These are phyloP conservation scores for Erynnis tages DNA, from an alignment of 2,888 invertebrate genomes.

Conservation along the genomic window DNA sequence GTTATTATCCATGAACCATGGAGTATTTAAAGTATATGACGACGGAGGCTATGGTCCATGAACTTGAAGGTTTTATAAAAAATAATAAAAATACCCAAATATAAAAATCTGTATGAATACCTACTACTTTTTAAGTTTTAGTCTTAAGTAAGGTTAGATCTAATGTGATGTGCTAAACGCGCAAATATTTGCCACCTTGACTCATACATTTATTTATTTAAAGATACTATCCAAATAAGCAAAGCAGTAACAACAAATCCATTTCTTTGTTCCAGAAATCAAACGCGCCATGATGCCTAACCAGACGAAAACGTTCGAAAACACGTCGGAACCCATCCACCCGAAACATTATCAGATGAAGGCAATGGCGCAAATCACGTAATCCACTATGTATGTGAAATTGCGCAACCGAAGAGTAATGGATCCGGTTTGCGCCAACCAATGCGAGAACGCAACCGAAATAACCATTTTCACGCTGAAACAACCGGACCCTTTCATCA, in stretches of 20 bases:
- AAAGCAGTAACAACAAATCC: neutral
- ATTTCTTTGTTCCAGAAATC: slow-evolving; percentile 16
- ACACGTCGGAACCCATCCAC: slow-evolving; percentile 9
- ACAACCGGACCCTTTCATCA: slow-evolving; percentile 40
- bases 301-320: slow-evolving; percentile 1
- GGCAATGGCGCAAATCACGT: slow-evolving; percentile 21
- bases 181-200: too few species aligned
- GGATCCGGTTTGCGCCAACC: slow-evolving; percentile 32
- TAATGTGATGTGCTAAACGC: too few species aligned
- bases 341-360: slow-evolving; percentile 7
- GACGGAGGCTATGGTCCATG: too few species aligned
- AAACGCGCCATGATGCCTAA: slow-evolving; percentile 1
- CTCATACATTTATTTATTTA: too few species aligned
- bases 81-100: too few species aligned
- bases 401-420: slow-evolving; percentile 26
- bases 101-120: too few species aligned
- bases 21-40: too few species aligned
- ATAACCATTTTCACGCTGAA: slow-evolving; percentile 47
- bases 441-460: slow-evolving; percentile 55
- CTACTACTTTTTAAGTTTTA: too few species aligned
- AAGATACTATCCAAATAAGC: too few species aligned
- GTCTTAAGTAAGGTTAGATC: too few species aligned
- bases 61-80: too few species aligned
- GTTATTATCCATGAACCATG: too few species aligned
- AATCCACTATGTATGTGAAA: slow-evolving; percentile 30